Evolutionary conservation across 2,888 invertebrate species (phyloP), one percentile per base, ranked within the genome.

Genomic region (Poecilobothrus nobilitatus): DNA sequence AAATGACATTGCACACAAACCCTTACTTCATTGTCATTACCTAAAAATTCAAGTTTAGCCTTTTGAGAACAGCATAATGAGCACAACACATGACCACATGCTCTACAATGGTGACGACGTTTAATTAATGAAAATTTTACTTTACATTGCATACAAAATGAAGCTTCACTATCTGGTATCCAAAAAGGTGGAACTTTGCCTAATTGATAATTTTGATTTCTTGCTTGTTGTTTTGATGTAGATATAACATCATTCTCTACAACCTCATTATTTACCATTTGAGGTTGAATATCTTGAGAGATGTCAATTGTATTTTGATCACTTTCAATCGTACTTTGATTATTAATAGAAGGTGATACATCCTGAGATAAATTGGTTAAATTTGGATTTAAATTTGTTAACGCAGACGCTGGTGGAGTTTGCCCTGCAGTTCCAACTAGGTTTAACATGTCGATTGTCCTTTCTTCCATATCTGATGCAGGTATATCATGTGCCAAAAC

Each of bases 81-180:
- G 80, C 92, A 93, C 21, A 93, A 82, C 3, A 94, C 91, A 83
- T 90, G 87, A 71, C 94, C 94, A 78, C 94, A 94, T 66, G 92
- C 92, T 68, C 94, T 84, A 78, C 94, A 95, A 81, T 95, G 94
- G 81, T 95, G 95, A 61, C 94, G 84, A 64, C 94, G 84, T 78
- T 90, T 91, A 67, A 94, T 86, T 72, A 94, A 86, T 1, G 90
- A 92, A 80, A 94, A 95, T 79, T 88, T 90, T 65, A 85, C 81
- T 71, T 89, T 88, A 78, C 95, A 95, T 73, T 91, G 87, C 89
- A 94, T 90, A 78, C 95, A 95, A 72, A 84, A 84, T n/a, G 86
- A 83, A 8, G 93, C 91, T 74, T 91, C 91, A 5, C 87, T 84
- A 79, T 95, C 95, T 0, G 94, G 94, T 67, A 95, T 88, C 95